Base-by-base conservation (phyloP, 2,888 invertebrate species). In the Caradrina kadenii region DNA sequence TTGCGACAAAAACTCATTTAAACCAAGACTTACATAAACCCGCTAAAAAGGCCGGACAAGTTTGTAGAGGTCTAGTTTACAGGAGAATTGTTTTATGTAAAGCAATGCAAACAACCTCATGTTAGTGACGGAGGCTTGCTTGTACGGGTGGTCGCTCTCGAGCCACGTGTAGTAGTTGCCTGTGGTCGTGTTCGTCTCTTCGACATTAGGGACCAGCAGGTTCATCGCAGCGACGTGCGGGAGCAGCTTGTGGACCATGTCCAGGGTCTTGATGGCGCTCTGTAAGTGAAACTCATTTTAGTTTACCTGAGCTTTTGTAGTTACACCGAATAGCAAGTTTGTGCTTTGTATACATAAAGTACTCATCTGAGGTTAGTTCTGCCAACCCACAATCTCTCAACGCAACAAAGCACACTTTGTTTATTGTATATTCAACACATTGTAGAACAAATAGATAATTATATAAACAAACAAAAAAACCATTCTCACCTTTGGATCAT, bases 91-190 rank as follows among this genome's bases (percentile, higher is more conserved):
- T 39, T 7, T 7, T 7, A 31, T 1, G 0, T 42, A 42, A 11
- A 11, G 17, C 45, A 45, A 17, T 45, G 45, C 17, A 3, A 15
- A 6, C 4, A 91, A 98, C 97, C 97, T 97, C 93, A 98, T 98
- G 89, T 98, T 98, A 52, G 97, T 97, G 45, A 99, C 97, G 21
- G 97, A 97, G 0, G 99, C 97, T 52, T 98, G 98, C 91, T 98
- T 98, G 93, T 99, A 99, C 0, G 99, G 99, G 96, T 99, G 99
- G 52, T 99, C 99, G 90, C 99, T 99, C 94, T 99, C 99, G 1
- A 99, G 97, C 96, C 98, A 97, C 6, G 98, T 98, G 90, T 98
- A 99, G 93, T 98, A 98, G 87, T 98, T 97, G 72, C 98, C 98
- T 1, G 98, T 98, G 35, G 98, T 98, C 61, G 92, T 89, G 19